Evolutionary conservation across 2,797 vertebrate genomes (phyloP), one percentile per base, ranked within the genome.

Genomic region (Galaxias olidus): DNA sequence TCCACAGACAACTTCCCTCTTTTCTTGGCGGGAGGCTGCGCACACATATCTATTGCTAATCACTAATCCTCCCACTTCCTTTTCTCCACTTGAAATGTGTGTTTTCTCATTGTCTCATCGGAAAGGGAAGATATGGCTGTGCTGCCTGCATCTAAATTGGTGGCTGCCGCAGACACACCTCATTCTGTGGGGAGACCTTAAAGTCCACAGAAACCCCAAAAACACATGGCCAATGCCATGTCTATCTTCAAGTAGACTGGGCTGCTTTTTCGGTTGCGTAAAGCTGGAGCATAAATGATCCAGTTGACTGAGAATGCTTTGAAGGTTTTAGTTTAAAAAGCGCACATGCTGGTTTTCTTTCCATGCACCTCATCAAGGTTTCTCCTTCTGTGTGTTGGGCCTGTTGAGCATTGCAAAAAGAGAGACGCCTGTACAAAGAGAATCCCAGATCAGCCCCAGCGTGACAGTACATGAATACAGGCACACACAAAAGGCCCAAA

Each of bases 391-490:
- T 81, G 85, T 69, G 72, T 84, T 81, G 80, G 84, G 82, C 79
- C 79, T 61, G 75, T 75, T 68, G 79, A 77, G 82, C 82, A 75
- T 63, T 55, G 62, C 44, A 19, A n/a, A 70, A 30, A 30, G 67
- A 83, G 84, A 84, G 81, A 84, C 77, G 77, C 81, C 64, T 69
- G 63, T 82, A 88, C 85, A 91, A 91, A 90, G 89, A 90, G 88
- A 90, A 90, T 90, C 68, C 66, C 76, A 87, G 83, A 91, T 87
- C 87, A 86, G 78, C 81, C 77, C 73, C 71, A 71, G 79, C 78
- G 79, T 79, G 84, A 86, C 85, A 84, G 80, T 75, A 78, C 78
- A 85, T 83, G 85, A 87, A 83, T 81, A 65, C 77, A 83, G 75
- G 74, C 64, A 57, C 79, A 69, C 82, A 86, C 83, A 88, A 86